Conservation (phyloP, 2,113 vertebrate species). For the Dendropsophus ebraccatus region DNA sequence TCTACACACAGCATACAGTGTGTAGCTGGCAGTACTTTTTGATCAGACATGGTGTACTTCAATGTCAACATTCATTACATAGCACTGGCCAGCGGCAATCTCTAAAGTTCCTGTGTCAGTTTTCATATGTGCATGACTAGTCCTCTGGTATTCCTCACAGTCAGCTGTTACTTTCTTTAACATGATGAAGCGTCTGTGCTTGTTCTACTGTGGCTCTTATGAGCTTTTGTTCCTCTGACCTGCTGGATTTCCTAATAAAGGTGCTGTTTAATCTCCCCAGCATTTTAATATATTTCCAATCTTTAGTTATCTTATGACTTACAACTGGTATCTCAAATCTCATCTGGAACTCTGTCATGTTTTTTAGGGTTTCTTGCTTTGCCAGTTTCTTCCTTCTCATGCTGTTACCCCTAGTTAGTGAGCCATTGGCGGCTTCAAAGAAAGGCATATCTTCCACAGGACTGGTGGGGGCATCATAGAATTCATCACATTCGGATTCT, state of each 20-base stretch:
- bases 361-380: conserved; percentile 82
- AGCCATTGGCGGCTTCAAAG: conserved; percentile 73
- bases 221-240: too few relatives aligned
- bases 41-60: too few relatives aligned
- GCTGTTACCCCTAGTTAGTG: conserved; percentile 63
- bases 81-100: too few relatives aligned
- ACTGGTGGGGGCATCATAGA: conserved; percentile 91
- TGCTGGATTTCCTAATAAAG: neutral
- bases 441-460: conserved; percentile 81
- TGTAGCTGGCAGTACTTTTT: too few relatives aligned
- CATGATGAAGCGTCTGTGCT: too few relatives aligned
- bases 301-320: conserved; percentile 11
- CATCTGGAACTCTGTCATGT: conserved; percentile 85
- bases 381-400: conserved; percentile 68
- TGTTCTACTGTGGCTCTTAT: too few relatives aligned
- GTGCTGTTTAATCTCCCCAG: neutral
- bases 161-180: too few relatives aligned
- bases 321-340: conserved; percentile 92
- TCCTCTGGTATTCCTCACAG: too few relatives aligned
- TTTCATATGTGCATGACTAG: too few relatives aligned
- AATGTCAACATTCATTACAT: too few relatives aligned
- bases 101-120: too few relatives aligned
- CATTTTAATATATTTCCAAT: neutral
- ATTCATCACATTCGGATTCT: conserved; percentile 95
- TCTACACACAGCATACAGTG: too few relatives aligned